These are phyloP conservation scores for Prionace glauca DNA, from an alignment of 2,797 vertebrate species.

Conservation along the genomic window DNA sequence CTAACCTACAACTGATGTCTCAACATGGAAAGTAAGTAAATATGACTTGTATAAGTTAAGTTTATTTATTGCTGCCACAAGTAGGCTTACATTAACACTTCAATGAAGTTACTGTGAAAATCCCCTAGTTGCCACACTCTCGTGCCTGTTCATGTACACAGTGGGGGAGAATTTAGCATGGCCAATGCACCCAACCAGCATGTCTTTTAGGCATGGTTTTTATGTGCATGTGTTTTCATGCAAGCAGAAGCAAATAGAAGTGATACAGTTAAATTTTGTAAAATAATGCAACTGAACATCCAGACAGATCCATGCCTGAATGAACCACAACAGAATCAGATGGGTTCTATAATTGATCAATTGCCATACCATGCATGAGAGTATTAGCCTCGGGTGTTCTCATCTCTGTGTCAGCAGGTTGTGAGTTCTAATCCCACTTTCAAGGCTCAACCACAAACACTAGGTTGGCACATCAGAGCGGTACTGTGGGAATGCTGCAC, in stretches of 20 bases:
- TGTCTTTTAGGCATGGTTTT: too few species aligned
- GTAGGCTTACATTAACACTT: too few species aligned
- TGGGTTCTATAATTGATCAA: background rate
- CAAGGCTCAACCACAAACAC: background rate
- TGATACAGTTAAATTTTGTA: background rate
- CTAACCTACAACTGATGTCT: background rate
- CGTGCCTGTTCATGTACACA: too few species aligned
- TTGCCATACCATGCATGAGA: background rate
- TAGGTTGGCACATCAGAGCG: background rate
- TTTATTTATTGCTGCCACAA: too few species aligned
- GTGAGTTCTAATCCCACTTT: background rate
- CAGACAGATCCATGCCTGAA: background rate
- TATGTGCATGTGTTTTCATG: background rate
- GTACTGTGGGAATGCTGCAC: background rate
- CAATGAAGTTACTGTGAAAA: too few species aligned
- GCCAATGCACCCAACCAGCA: too few species aligned
- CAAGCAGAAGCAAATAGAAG: background rate
- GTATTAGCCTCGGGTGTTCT: background rate
- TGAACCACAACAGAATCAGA: background rate
- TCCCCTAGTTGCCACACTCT: too few species aligned
- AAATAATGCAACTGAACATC: background rate
- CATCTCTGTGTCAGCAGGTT: background rate
- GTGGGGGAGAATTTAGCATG: too few species aligned
- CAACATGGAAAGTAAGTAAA: background rate
- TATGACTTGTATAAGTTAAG: background rate